Conservation (phyloP, 1,140 invertebrate genomes). For the Armadillidium nasatum region DNA sequence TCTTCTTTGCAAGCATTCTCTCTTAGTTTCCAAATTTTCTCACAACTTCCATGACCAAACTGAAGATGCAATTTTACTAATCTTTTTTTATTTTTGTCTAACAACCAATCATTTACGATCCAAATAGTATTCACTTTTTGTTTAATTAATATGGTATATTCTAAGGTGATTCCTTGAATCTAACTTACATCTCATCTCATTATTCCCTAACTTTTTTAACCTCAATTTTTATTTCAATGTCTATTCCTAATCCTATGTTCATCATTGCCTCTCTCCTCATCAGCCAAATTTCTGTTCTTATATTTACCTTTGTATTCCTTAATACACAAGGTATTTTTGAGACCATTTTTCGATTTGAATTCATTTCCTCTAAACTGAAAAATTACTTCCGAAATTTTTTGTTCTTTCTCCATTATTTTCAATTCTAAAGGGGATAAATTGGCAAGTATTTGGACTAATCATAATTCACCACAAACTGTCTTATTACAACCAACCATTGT, state of each 20-base stretch:
- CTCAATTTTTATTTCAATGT: background rate
- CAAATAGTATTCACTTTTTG: too few relatives aligned
- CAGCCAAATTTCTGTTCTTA: slow-evolving; percentile 3
- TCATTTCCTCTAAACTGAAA: background rate
- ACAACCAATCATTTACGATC: background rate
- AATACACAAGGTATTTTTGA: background rate
- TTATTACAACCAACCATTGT: background rate
- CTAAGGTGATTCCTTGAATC: background rate
- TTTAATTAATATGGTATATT: too few relatives aligned
- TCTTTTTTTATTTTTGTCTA: background rate
- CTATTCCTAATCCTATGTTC: background rate
- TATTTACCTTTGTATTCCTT: background rate
- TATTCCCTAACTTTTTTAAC: background rate
- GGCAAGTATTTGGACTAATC: background rate
- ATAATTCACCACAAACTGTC: background rate
- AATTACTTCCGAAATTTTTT: background rate
- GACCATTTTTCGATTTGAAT: background rate
- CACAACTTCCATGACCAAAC: background rate
- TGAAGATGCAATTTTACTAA: too few relatives aligned
- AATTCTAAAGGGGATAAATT: background rate
- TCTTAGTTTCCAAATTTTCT: background rate
- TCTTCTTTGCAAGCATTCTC: background rate
- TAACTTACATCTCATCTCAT: background rate
- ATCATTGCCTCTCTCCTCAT: background rate
- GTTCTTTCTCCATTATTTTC: background rate